Evolutionary conservation across 2,113 vertebrate genomes (phyloP).

Genomic region (Dicerorhinus sumatrensis): DNA sequence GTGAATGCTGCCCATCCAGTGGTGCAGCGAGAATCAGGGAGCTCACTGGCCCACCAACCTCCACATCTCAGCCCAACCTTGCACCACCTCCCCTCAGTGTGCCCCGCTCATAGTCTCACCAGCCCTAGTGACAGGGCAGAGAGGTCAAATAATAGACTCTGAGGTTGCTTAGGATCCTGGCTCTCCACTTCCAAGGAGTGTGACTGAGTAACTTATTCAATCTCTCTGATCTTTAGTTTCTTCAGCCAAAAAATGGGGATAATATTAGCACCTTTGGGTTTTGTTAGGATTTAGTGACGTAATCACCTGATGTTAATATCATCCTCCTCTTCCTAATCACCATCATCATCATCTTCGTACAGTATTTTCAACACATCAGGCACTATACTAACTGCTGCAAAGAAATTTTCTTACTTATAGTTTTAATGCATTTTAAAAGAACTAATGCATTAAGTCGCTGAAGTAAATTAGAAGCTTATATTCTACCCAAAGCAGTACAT

Average conservation of each 20-base stretch:
- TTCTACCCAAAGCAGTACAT: background rate
- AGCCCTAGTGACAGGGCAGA: background rate
- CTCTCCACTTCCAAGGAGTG: background rate
- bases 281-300: constrained; percentile 1
- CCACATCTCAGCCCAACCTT: background rate
- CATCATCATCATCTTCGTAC: background rate
- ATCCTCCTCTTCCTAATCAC: background rate
- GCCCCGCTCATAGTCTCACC: background rate
- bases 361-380: background rate
- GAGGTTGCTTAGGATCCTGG: background rate
- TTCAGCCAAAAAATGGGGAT: background rate
- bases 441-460: background rate
- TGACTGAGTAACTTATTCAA: background rate
- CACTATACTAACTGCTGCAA: background rate
- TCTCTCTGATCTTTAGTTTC: background rate
- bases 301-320: background rate
- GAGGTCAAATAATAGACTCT: background rate
- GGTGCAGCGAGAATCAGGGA: background rate
- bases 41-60: background rate
- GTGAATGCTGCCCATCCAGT: background rate
- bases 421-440: background rate
- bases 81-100: background rate
- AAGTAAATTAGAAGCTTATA: background rate
- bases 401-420: background rate
- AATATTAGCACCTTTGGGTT: background rate